Conservation (phyloP, 2,888 invertebrate species). For the Globia sparganii region DNA sequence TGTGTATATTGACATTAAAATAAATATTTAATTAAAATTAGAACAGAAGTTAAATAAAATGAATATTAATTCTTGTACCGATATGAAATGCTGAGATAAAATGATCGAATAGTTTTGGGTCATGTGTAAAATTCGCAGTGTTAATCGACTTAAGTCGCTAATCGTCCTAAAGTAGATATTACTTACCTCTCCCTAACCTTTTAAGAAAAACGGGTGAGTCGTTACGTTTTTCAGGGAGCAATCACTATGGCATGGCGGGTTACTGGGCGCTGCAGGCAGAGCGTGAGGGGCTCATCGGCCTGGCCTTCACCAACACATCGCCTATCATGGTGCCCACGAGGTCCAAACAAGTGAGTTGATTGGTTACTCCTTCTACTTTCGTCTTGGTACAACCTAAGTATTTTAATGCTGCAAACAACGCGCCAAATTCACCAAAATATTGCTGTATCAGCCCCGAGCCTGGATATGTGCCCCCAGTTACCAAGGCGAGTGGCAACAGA, state of each 20-base stretch:
- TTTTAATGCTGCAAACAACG: background rate
- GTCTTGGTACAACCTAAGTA: background rate
- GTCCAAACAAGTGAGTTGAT: conserved; percentile 90
- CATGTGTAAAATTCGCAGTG: background rate
- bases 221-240: conserved; percentile 90
- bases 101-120: background rate
- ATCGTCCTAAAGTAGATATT: background rate
- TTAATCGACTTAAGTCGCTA: background rate
- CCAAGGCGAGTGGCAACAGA: background rate
- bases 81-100: background rate
- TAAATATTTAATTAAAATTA: background rate
- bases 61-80: background rate
- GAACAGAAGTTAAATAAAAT: background rate
- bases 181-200: no score
- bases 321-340: conserved; percentile 97
- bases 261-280: conserved; percentile 95
- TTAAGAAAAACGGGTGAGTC: no score
- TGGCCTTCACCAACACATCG: conserved; percentile 97
- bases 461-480: background rate
- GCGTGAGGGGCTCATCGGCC: conserved; percentile 93
- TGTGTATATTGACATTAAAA: no score
- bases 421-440: background rate
- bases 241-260: conserved; percentile 97
- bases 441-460: background rate
- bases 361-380: background rate